Percentiles rank a stretch among this genome's conserved stretches.
These are phyloP conservation scores for Thaumatotibia leucotreta DNA, from an alignment of 1,140 invertebrate species.

Conservation along the genomic window DNA sequence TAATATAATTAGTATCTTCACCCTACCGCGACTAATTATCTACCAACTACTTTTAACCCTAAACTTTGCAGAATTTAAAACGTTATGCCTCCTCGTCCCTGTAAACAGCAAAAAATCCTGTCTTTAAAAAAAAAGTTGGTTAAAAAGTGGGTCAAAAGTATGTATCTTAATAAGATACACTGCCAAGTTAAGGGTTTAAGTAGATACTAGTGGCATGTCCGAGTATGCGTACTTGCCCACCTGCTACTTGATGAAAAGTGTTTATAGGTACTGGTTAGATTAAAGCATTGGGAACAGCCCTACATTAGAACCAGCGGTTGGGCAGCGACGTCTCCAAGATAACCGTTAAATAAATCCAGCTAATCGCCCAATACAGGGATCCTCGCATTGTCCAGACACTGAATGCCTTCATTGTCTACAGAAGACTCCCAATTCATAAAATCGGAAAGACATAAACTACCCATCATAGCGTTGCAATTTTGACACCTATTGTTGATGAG, in stretches of 20 bases:
- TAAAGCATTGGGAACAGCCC: not conserved
- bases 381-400: constrained; percentile 61
- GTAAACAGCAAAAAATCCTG: too few species aligned
- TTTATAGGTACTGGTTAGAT: not conserved
- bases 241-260: too few species aligned
- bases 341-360: constrained; percentile 65
- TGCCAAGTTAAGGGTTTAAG: too few species aligned
- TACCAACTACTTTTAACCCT: too few species aligned
- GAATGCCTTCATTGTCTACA: constrained; percentile 68
- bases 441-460: constrained; percentile 25
- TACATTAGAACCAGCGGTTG: not conserved
- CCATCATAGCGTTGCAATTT: not conserved
- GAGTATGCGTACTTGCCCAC: too few species aligned
- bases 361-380: constrained; percentile 49
- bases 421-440: constrained; percentile 22
- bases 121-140: too few species aligned
- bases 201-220: not conserved
- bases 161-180: too few species aligned
- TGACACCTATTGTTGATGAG: not conserved
- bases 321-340: constrained; percentile 34
- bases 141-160: too few species aligned
- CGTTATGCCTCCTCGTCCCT: too few species aligned
- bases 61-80: too few species aligned
- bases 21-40: too few species aligned
- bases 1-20: too few species aligned